A percentile compares a stretch with the other conserved stretches of the same genome.
Conservation (phyloP, 2,113 vertebrate species). For the Campylorhamphus procurvoides region DNA sequence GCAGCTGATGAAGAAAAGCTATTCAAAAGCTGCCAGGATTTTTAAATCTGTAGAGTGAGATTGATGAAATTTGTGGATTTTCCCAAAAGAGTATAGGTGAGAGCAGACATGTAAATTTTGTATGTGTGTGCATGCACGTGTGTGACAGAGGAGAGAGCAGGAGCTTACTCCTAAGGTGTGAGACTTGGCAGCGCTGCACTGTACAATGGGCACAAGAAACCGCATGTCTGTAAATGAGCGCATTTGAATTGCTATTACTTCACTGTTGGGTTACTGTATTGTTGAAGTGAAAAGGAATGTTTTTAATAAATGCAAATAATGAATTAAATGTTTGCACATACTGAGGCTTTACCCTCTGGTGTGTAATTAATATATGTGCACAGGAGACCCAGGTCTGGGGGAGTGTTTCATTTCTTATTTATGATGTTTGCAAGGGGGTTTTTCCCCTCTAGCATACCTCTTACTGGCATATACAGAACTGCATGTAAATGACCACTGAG, state of each 20-base stretch:
- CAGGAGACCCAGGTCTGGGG: conserved; percentile 49
- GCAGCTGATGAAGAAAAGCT: conserved; percentile 73
- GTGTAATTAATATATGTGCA: conserved; percentile 54
- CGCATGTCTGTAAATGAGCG: conserved; percentile 55
- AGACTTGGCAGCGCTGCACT: conserved; percentile 66
- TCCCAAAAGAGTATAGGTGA: conserved; percentile 65
- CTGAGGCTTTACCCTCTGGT: conserved; percentile 53
- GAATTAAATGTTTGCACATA: conserved; percentile 57
- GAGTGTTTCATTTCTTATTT: conserved; percentile 75
- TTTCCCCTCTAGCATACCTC: conserved; percentile 18
- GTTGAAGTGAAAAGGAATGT: conserved; percentile 72
- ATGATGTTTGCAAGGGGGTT: neutral
- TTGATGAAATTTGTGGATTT: conserved; percentile 64
- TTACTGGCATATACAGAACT: neutral
- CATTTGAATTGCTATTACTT: conserved; percentile 58
- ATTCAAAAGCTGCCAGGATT: conserved; percentile 72
- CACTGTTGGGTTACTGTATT: conserved; percentile 56
- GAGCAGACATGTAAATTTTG: conserved; percentile 64
- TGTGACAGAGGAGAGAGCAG: conserved; percentile 26
- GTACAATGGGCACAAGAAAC: conserved; percentile 61
- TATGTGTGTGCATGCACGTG: neutral
- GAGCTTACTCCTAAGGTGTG: conserved; percentile 51
- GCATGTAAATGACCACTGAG: conserved; percentile 51
- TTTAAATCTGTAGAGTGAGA: conserved; percentile 63
- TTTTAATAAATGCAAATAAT: conserved; percentile 73